Conservation (phyloP, 2,113 vertebrate species). For the Shinisaurus crocodilurus region DNA sequence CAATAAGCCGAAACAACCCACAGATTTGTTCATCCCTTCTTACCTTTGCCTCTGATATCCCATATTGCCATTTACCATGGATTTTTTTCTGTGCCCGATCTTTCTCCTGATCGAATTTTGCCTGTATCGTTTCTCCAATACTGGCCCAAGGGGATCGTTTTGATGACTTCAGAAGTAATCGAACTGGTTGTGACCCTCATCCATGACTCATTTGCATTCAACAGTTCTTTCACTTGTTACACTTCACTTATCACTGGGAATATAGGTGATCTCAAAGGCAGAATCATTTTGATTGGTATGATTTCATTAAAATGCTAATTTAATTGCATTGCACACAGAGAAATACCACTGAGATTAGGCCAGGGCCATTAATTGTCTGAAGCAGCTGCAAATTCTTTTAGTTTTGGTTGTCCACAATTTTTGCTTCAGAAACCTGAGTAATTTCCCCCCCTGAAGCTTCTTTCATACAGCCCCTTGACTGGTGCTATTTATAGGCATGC, state of each 20-base stretch:
- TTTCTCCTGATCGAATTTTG: neutral
- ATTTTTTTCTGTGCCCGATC: neutral
- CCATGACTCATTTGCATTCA: conserved; percentile 4
- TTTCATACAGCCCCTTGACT: neutral
- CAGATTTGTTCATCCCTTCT: neutral
- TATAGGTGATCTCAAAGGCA: neutral
- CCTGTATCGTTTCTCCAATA: neutral
- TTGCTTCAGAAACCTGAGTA: neutral
- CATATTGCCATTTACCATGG: neutral
- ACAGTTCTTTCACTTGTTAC: conserved; percentile 10
- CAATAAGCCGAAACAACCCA: too few relatives aligned
- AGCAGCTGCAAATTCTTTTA: neutral
- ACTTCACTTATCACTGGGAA: neutral
- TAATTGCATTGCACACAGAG: conserved; percentile 15
- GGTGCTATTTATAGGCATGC: conserved; percentile 16
- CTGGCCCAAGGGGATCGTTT: neutral
- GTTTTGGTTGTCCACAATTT: neutral
- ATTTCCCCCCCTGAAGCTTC: neutral
- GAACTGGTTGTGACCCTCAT: neutral
- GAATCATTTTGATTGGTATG: neutral
- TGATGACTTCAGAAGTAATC: neutral
- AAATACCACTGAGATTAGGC: conserved; percentile 9
- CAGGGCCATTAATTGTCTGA: conserved; percentile 5
- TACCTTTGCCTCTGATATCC: neutral
- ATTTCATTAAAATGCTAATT: conserved; percentile 36